These are phyloP conservation scores for Aricia artaxerxes DNA, from an alignment of 2,888 invertebrate genomes.

Conservation along the genomic window DNA sequence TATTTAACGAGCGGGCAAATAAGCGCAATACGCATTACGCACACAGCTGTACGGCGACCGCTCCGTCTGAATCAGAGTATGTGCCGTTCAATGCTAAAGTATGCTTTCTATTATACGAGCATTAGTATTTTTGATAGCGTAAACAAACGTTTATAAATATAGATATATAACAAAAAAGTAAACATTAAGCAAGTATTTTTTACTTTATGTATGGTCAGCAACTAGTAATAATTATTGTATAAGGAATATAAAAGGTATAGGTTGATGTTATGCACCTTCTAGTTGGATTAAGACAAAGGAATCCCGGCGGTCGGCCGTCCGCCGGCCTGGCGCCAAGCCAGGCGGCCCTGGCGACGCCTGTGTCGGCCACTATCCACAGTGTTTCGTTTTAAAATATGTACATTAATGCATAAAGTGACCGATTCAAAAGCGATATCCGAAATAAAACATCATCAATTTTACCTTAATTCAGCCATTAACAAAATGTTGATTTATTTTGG, in stretches of 20 bases:
- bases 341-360: conserved; percentile 76
- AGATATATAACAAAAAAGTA: neutral
- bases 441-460: neutral
- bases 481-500: neutral
- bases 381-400: conserved; percentile 46
- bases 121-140: neutral
- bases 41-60: conserved; percentile 46
- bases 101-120: conserved; percentile 45
- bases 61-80: conserved; percentile 43
- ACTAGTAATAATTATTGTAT: neutral
- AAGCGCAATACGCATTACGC: conserved; percentile 67
- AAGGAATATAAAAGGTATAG: conserved; percentile 23
- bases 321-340: conserved; percentile 80
- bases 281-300: conserved; percentile 69
- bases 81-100: conserved; percentile 45
- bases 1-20: conserved; percentile 69
- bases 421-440: neutral
- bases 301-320: conserved; percentile 76
- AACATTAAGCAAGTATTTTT: neutral
- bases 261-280: conserved; percentile 32
- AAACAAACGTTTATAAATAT: conserved; percentile 16
- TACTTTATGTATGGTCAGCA: neutral
- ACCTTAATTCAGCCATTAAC: neutral
- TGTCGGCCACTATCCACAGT: conserved; percentile 58
- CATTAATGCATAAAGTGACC: conserved; percentile 17